Conservation (phyloP, 2,797 vertebrate genomes). For the Lindbergichthys nudifrons region DNA sequence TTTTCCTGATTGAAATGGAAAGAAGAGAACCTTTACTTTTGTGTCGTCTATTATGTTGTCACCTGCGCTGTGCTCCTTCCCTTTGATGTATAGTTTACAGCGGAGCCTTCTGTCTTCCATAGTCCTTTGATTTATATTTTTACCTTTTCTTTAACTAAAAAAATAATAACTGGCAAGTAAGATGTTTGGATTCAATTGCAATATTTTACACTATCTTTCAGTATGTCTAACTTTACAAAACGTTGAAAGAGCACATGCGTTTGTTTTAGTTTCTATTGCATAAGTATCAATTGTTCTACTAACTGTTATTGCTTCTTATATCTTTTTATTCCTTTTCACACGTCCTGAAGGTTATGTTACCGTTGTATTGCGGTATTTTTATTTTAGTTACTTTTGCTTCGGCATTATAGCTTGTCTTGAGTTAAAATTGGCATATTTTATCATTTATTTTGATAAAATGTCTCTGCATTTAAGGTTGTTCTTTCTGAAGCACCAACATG, state of each 20-base stretch:
- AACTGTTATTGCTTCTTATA: not conserved
- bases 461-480: not conserved
- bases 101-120: constrained; percentile 8
- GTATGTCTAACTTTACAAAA: not conserved
- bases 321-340: not conserved
- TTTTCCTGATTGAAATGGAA: constrained; percentile 57
- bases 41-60: constrained; percentile 39
- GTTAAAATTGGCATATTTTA: not conserved
- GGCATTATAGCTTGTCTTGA: not conserved
- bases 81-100: constrained; percentile 55
- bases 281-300: not conserved
- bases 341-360: not conserved
- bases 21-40: constrained; percentile 34
- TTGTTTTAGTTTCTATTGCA: not conserved
- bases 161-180: not conserved
- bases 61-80: constrained; percentile 39
- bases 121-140: not conserved
- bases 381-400: not conserved
- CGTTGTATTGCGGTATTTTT: not conserved
- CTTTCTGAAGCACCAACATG: not conserved
- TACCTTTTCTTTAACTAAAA: not conserved
- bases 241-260: not conserved
- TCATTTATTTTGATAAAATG: not conserved
- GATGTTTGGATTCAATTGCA: not conserved
- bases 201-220: not conserved